phyloP scores from a whole-genome alignment of 2,113 vertebrate species.

The Oenanthe melanoleuca region DNA sequence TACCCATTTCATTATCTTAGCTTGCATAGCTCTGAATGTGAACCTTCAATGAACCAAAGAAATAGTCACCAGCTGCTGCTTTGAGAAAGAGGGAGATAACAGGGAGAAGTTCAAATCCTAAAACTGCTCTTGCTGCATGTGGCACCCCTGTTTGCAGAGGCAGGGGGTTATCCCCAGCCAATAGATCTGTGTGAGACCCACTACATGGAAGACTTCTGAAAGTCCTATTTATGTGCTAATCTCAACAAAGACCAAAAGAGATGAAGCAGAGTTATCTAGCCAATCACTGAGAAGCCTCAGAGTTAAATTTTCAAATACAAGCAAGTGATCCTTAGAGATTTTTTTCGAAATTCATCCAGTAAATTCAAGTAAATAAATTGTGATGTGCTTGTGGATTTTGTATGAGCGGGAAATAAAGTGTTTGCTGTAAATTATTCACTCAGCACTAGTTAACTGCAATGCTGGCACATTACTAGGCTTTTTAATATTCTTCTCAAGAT shows the following conservation, averaged over 20 bases:
- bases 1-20: conserved; percentile 63
- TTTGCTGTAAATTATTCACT: conserved; percentile 62
- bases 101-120: conserved; percentile 11
- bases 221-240: conserved; percentile 11
- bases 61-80: conserved; percentile 27
- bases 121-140: not conserved
- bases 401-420: conserved; percentile 39
- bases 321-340: conserved; percentile 33
- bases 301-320: conserved; percentile 39
- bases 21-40: conserved; percentile 17
- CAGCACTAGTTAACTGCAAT: conserved; percentile 50
- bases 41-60: conserved; percentile 57
- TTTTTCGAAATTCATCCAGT: not conserved
- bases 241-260: not conserved
- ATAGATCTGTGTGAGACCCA: not conserved
- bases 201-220: not conserved
- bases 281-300: not conserved
- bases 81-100: conserved; percentile 6
- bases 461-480: conserved; percentile 6
- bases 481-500: conserved; percentile 51
- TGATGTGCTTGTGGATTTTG: conserved; percentile 48
- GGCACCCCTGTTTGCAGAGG: not conserved
- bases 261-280: not conserved
- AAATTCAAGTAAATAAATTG: conserved; percentile 34
- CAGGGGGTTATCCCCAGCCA: not conserved